phyloP scores from a whole-genome alignment of 2,797 vertebrate genomes.

The Microtus agrestis region DNA sequence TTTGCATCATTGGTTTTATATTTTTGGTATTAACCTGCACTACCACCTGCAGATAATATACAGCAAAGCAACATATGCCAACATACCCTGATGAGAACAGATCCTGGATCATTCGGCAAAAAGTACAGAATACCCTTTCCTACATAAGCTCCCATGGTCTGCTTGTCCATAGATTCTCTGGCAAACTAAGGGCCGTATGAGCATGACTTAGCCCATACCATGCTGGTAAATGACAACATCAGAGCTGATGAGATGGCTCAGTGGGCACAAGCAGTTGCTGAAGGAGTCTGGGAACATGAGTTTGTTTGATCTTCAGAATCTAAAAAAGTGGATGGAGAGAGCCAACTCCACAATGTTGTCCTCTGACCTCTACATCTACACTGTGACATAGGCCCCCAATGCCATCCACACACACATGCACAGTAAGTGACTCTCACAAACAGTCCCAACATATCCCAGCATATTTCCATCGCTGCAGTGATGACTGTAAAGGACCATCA shows the following conservation, averaged over 20 bases:
- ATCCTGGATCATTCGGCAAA: slow-evolving; percentile 3
- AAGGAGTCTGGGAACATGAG: not conserved
- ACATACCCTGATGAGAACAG: slow-evolving; percentile 43
- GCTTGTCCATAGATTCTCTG: slow-evolving; percentile 29
- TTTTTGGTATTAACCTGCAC: not conserved
- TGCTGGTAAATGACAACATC: not conserved
- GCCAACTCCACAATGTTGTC: not conserved
- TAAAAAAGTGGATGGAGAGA: not conserved
- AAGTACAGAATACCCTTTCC: slow-evolving; percentile 21
- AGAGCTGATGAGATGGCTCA: not conserved
- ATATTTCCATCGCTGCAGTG: no score
- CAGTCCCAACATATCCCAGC: not conserved
- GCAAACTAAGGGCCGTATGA: not conserved
- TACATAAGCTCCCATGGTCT: not conserved
- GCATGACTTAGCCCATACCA: not conserved
- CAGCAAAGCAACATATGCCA: slow-evolving; percentile 24
- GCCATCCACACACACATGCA: not conserved
- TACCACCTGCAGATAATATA: not conserved
- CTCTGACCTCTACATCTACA: not conserved
- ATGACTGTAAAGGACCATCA: no score
- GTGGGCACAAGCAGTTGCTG: not conserved
- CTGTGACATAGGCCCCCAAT: not conserved
- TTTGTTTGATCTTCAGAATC: not conserved
- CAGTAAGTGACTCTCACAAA: not conserved
- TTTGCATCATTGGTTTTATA: slow-evolving; percentile 29